Evolutionary conservation across 2,113 vertebrate genomes (phyloP), one percentile per base, ranked within the genome.

Genomic region (Corydoras maculifer): DNA sequence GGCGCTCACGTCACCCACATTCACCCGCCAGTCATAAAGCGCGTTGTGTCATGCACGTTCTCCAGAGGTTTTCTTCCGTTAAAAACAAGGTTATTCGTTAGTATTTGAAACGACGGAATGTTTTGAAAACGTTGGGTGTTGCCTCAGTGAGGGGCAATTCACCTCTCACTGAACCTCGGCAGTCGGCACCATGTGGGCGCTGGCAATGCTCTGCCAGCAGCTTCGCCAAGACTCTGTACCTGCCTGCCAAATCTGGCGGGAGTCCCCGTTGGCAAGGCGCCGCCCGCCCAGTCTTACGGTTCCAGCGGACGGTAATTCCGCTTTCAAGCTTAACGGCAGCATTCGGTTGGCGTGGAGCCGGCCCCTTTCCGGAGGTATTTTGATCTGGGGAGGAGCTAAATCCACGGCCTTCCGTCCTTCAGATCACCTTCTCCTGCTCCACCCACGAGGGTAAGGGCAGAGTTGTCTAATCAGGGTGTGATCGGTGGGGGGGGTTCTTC

Each of bases 91-190:
- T 69, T 72, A 65, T 65, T 68, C 35, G 35, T 43, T 43, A 43
- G 4, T 43, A 43, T 43, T 43, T 2, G 4, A 2, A 43, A 43
- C 2, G 35, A 1, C 4, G 7, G 35, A 43, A 43, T 43, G 35
- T 43, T 43, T 43, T 43, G 4, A 43, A 43, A 43, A 43, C 4
- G 35, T 8, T 61, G 70, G 61, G 74, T 74, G 69, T 73, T 65
- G 70, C 59, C 63, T 54, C 59, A 43, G 67, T 81, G 81, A 84
- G 77, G 72, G 81, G 83, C 80, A 74, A 80, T 80, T 87, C 86
- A 88, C 87, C 87, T 85, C 84, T 86, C 75, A 51, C 79, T 89
- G 86, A 89, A 88, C 87, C 84, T 80, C 79, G 25, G 54, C 57
- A 77, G 80, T 67, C 61, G 68, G 65, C 83, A 84, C 84, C 86